These are phyloP conservation scores for Choreutis nemorana DNA, from an alignment of 2,888 invertebrate species.

Conservation along the genomic window DNA sequence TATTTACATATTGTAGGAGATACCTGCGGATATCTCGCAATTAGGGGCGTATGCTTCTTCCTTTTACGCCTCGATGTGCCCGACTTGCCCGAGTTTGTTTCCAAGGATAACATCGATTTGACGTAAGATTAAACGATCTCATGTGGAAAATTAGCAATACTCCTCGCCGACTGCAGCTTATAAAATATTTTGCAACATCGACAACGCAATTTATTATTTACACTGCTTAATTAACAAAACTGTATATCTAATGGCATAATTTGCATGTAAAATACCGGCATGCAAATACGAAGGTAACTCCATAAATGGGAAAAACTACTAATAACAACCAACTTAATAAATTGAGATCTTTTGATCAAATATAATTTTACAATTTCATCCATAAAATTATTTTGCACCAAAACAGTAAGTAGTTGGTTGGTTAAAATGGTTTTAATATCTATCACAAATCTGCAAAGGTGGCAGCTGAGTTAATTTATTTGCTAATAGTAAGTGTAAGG, in stretches of 20 bases:
- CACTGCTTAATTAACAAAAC: slow-evolving; percentile 23
- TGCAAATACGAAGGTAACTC: slow-evolving; percentile 20
- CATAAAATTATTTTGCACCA: too few relatives aligned
- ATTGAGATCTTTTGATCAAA: too few relatives aligned
- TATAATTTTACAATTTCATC: too few relatives aligned
- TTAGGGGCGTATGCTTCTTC: slow-evolving; percentile 55
- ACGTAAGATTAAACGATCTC: slow-evolving; percentile 45
- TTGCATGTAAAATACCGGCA: slow-evolving; percentile 24
- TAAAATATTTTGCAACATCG: slow-evolving; percentile 18
- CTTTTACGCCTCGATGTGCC: slow-evolving; percentile 48
- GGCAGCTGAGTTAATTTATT: slow-evolving; percentile 13
- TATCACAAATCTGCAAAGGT: too few relatives aligned
- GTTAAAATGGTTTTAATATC: too few relatives aligned
- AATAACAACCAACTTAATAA: too few relatives aligned
- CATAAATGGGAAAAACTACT: too few relatives aligned
- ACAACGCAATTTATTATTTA: slow-evolving; percentile 12
- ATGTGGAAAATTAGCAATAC: slow-evolving; percentile 28
- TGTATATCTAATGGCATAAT: slow-evolving; percentile 21
- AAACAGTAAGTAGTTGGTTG: too few relatives aligned
- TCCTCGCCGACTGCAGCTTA: slow-evolving; percentile 4
- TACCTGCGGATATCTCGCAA: slow-evolving; percentile 57
- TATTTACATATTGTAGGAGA: slow-evolving; percentile 62
- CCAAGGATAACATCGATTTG: slow-evolving; percentile 49
- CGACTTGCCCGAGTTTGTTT: slow-evolving; percentile 32
- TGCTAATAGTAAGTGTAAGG: slow-evolving; percentile 11